These are phyloP conservation scores for Fundulus diaphanus DNA, from an alignment of 2,797 vertebrate species.

Conservation along the genomic window DNA sequence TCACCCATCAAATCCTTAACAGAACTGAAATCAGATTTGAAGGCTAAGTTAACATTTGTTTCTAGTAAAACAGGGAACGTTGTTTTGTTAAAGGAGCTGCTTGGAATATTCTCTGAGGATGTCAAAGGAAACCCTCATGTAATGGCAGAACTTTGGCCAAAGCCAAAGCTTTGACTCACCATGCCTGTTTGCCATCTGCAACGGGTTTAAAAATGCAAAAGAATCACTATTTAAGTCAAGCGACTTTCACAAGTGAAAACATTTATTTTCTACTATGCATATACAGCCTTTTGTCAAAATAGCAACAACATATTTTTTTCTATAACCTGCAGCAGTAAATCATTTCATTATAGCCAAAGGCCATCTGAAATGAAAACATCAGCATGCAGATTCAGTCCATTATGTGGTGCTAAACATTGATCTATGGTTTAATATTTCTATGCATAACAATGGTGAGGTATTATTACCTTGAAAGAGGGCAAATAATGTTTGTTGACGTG, in stretches of 20 bases:
- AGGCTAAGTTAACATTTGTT: no score
- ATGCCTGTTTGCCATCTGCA: constrained; percentile 2
- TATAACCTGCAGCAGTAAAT: constrained; percentile 78
- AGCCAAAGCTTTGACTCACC: neutral
- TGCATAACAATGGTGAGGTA: constrained; percentile 77
- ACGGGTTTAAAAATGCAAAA: constrained; percentile 12
- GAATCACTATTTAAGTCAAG: constrained; percentile 37
- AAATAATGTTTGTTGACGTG: constrained; percentile 73
- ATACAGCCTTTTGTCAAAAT: constrained; percentile 71
- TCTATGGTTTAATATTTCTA: constrained; percentile 86
- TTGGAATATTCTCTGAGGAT: no score
- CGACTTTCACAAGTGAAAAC: constrained; percentile 48
- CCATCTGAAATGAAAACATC: constrained; percentile 76
- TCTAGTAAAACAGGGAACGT: no score
- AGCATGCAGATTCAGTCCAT: constrained; percentile 80
- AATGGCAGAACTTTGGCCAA: no score
- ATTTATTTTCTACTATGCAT: constrained; percentile 57
- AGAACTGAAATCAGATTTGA: no score
- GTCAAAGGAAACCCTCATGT: no score
- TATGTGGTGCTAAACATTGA: constrained; percentile 84
- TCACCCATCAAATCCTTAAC: neutral
- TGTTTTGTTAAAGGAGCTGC: no score
- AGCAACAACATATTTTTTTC: constrained; percentile 71
- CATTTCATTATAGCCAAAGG: constrained; percentile 80
- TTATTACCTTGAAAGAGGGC: constrained; percentile 80